Evolutionary conservation across 2,888 invertebrate species (phyloP), one percentile per base, ranked within the genome.

Genomic region (Parnassius glacialis): DNA sequence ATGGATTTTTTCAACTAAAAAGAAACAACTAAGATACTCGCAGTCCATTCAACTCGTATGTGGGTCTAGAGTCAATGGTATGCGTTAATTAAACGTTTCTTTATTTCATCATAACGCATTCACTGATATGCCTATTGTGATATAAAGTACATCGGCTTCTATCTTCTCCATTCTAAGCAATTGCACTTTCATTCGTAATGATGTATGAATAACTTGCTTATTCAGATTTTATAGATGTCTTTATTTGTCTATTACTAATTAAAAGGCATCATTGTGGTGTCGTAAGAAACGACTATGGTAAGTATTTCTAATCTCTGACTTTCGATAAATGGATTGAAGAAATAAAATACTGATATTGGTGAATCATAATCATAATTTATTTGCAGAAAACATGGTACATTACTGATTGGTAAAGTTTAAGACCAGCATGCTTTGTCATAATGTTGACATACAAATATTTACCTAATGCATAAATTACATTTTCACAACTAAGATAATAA

Each of bases 31-130:
- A 45, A 57, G 61, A 52, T 57, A 48, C 52, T 57, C 61, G 57
- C 20, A 20, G 41, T 57, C 61, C 52, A 61, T 61, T 61, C 61
- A 61, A 57, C 57, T 61, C 66, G 70, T 71, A 70, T 68, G 68
- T 70, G 75, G 75, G 74, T 71, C 74, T 70, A 69, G 63, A 66
- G 68, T 76, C 76, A 78, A 79, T 75, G 73, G 74, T 65, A 65
- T 66, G 71, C 57, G 80, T 76, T 52, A 57, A 82, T 81, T 80
- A 81, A 83, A 82, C 81, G 81, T 83, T 82, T 81, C 84, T 84
- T 81, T 85, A 85, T 84, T 83, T 84, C 83, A 85, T 85, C 82
- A 85, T 79, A 84, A 82, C 62, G 62, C 57, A 62, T 62, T 62
- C 62, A 62, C 42, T 20, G 62, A 62, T 50, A 62, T 53, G 57